Evolutionary conservation across 2,888 invertebrate species (phyloP).

Genomic region (Drosophila lacicola): DNA sequence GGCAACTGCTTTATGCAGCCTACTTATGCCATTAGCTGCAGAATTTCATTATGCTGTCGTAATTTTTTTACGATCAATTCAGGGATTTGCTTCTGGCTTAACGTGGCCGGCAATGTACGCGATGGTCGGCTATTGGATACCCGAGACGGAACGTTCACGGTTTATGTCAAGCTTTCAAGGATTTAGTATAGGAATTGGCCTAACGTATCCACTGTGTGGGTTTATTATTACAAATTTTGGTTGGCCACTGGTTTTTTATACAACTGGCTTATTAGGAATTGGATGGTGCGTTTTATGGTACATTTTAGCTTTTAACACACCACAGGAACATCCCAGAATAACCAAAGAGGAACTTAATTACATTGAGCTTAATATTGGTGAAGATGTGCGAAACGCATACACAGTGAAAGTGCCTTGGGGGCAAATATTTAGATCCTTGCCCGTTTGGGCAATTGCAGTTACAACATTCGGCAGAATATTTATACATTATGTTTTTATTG

Average conservation of each 20-base stretch:
- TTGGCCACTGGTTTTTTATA: constrained; percentile 90
- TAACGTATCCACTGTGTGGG: constrained; percentile 90
- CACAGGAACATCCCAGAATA: constrained; percentile 89
- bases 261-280: constrained; percentile 88
- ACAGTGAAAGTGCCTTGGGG: constrained; percentile 88
- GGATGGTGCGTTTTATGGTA: constrained; percentile 90
- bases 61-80: constrained; percentile 88
- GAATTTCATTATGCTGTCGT: constrained; percentile 88
- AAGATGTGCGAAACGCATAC: constrained; percentile 85
- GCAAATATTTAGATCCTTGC: constrained; percentile 88
- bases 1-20: constrained; percentile 89
- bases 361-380: constrained; percentile 88
- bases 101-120: constrained; percentile 93
- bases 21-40: constrained; percentile 88
- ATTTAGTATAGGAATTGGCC: constrained; percentile 90
- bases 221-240: constrained; percentile 89
- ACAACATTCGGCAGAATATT: constrained; percentile 91
- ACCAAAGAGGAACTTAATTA: constrained; percentile 88
- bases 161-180: constrained; percentile 92
- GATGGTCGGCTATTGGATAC: constrained; percentile 90
- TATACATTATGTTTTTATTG: constrained; percentile 91
- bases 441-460: constrained; percentile 90
- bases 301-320: constrained; percentile 89
- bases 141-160: constrained; percentile 89
- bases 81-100: constrained; percentile 90